A percentile compares a stretch with the other conserved stretches of the same genome.
These are phyloP conservation scores for Pseudobourletiella spinata DNA, from an alignment of 1,140 invertebrate species.

Conservation along the genomic window DNA sequence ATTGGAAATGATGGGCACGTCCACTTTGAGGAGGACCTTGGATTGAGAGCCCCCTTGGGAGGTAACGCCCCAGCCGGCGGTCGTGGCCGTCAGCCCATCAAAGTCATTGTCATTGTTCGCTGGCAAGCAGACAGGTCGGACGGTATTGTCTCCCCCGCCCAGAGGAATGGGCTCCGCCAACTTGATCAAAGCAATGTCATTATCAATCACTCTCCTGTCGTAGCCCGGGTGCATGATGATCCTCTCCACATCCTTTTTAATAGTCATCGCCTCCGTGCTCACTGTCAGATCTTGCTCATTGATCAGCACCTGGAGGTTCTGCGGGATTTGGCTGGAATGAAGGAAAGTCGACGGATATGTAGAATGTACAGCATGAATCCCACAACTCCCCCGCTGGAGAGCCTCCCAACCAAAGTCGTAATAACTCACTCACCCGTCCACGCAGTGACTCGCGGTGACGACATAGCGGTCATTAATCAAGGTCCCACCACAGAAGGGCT, in stretches of 20 bases:
- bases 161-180: constrained; percentile 17
- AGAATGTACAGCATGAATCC: too few species aligned
- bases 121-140: constrained; percentile 25
- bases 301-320: constrained; percentile 19
- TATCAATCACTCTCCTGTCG: constrained; percentile 21
- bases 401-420: background rate
- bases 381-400: too few species aligned
- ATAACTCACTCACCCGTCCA: constrained; percentile 22
- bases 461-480: constrained; percentile 30
- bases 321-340: constrained; percentile 8
- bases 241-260: constrained; percentile 46
- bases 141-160: background rate
- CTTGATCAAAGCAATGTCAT: constrained; percentile 26
- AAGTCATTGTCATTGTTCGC: constrained; percentile 25
- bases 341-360: too few species aligned
- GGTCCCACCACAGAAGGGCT: constrained; percentile 12
- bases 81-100: constrained; percentile 13
- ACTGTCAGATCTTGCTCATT: constrained; percentile 24
- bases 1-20: constrained; percentile 36
- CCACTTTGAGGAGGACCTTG: constrained; percentile 31
- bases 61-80: constrained; percentile 55
- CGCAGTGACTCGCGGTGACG: constrained; percentile 37
- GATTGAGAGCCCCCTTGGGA: constrained; percentile 36
- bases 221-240: constrained; percentile 54
- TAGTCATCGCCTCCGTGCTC: constrained; percentile 32